These are phyloP conservation scores for Sphaerophoria taeniata DNA, from an alignment of 2,888 invertebrate genomes.

Conservation along the genomic window DNA sequence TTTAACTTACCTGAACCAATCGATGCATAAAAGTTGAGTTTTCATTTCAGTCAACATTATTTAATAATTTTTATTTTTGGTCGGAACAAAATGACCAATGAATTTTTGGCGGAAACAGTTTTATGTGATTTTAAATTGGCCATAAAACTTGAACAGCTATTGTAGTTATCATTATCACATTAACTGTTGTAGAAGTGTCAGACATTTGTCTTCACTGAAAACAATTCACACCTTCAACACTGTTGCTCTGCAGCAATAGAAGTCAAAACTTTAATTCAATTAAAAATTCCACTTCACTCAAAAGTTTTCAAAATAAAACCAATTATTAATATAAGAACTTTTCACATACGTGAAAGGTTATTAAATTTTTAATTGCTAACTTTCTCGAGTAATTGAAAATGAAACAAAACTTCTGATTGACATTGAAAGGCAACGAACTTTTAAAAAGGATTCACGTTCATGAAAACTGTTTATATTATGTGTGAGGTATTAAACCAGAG, in stretches of 20 bases:
- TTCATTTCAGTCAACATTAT: too few species aligned
- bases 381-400: background rate
- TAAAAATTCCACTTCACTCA: conserved; percentile 3
- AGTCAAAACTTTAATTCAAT: conserved; percentile 31
- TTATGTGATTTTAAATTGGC: too few species aligned
- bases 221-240: background rate
- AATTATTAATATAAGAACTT: background rate
- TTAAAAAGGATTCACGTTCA: too few species aligned
- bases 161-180: background rate
- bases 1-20: too few species aligned
- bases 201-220: conserved; percentile 8
- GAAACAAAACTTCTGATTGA: conserved; percentile 29
- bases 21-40: too few species aligned
- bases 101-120: too few species aligned
- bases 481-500: too few species aligned
- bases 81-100: too few species aligned
- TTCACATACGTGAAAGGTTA: background rate
- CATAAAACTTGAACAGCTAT: background rate
- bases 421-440: conserved; percentile 20
- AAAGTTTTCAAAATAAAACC: conserved; percentile 13
- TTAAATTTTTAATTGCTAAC: conserved; percentile 5
- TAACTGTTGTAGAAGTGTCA: too few species aligned
- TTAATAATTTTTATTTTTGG: too few species aligned
- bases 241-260: background rate
- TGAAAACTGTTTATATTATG: too few species aligned